Conservation (phyloP, 2,797 vertebrate species). For the Pangasius mekongensis region DNA sequence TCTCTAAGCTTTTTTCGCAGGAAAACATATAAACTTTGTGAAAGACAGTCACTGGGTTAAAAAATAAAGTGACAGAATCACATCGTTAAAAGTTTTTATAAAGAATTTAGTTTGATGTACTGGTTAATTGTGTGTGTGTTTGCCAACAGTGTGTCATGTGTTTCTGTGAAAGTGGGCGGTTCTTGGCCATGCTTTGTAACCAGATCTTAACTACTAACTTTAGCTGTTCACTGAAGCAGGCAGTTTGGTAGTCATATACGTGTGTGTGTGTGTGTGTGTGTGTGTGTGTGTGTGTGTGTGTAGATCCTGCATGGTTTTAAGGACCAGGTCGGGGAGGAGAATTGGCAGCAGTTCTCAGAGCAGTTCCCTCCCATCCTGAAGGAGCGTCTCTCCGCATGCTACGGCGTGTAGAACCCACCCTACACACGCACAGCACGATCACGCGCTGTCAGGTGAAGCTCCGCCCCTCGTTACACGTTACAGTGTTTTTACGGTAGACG, state of each 20-base stretch:
- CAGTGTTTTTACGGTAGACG: background rate
- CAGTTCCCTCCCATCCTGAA: constrained; percentile 94
- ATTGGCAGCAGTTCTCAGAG: constrained; percentile 96
- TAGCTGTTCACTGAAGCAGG: too few species aligned
- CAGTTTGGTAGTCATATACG: too few species aligned
- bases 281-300: constrained; percentile 28
- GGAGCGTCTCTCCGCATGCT: constrained; percentile 92
- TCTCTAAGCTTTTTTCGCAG: too few species aligned
- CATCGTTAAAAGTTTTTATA: too few species aligned
- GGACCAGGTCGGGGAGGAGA: constrained; percentile 93
- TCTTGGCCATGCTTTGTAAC: too few species aligned
- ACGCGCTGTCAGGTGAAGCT: constrained; percentile 53
- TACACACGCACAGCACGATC: constrained; percentile 71
- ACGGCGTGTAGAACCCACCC: constrained; percentile 84
- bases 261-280: background rate
- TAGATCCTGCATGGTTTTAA: constrained; percentile 94
- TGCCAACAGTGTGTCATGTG: background rate
- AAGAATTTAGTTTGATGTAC: background rate
- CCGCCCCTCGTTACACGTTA: background rate
- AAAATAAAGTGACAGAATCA: too few species aligned
- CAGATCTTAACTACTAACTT: too few species aligned
- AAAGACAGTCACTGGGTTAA: too few species aligned
- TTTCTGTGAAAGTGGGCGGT: too few species aligned
- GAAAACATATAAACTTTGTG: too few species aligned
- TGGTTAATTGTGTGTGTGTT: background rate